phyloP scores from a whole-genome alignment of 2,888 invertebrate genomes.

The Euphydryas editha region DNA sequence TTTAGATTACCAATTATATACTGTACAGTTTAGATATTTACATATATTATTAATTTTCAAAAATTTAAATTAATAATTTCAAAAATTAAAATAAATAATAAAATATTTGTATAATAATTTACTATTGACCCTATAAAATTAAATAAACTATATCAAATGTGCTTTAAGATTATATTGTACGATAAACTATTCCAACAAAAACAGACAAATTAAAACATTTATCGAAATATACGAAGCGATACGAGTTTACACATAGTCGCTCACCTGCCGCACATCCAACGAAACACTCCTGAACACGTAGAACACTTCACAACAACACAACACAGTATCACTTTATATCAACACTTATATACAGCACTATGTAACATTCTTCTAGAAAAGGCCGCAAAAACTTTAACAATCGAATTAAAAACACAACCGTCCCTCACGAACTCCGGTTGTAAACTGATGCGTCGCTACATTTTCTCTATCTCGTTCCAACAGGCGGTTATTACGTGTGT shows the following conservation, averaged over 20 bases:
- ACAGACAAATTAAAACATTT: constrained; percentile 3
- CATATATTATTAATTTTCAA: too few species aligned
- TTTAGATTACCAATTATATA: too few species aligned
- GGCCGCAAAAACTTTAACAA: constrained; percentile 24
- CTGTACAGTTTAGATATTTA: too few species aligned
- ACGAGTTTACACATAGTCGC: constrained; percentile 18
- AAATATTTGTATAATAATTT: too few species aligned
- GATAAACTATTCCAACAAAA: not conserved
- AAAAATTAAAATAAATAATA: too few species aligned
- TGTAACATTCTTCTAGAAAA: constrained; percentile 30
- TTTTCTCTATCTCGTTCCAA: constrained; percentile 47
- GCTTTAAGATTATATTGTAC: too few species aligned
- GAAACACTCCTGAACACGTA: constrained; percentile 14
- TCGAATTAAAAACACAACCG: constrained; percentile 42
- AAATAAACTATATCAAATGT: too few species aligned
- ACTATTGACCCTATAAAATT: too few species aligned
- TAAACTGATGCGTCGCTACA: constrained; percentile 55
- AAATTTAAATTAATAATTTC: too few species aligned
- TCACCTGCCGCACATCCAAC: constrained; percentile 33
- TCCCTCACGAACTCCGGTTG: constrained; percentile 26
- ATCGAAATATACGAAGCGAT: constrained; percentile 11
- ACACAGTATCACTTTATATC: constrained; percentile 22
- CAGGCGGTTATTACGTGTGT: not conserved
- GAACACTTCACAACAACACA: constrained; percentile 19
- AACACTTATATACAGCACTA: constrained; percentile 30